Base-by-base conservation (phyloP, 2,888 invertebrate species). In the Platycheirus albimanus region DNA sequence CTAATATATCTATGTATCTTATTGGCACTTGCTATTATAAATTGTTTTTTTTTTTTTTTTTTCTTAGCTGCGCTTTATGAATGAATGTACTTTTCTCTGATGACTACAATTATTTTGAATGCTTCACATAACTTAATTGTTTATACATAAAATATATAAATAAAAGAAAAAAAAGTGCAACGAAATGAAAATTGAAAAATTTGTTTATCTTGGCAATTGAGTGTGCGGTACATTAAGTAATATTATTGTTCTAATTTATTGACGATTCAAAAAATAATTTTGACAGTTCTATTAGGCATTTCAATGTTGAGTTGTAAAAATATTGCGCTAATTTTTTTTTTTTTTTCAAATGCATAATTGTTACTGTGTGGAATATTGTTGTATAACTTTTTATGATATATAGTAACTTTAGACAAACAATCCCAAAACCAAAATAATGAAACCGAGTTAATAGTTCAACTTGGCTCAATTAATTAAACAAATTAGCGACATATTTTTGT, bases 21-120 rank as follows among this genome's bases (percentile, higher is more conserved):
- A 61, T 45, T 45, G 30, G 30, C 61, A 61, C 61, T 61, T 45
- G 17, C 30, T 20, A 13, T 41, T 41, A 54, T 0, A 36, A 5
- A 28, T 54, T 19, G 1, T 54, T 54, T 11, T 30, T 17, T 5
- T 36, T 24, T 41, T 58, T 6, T 24, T 15, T 24, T 13, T n/a
- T n/a, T n/a, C n/a, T 38, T 15, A 38, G 15, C 11, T 58, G 0
- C 5, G 28, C 17, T 30, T 61, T 61, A 45, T 61, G 61, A 61
- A 61, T 61, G 61, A 61, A 61, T 45, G 28, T 45, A 61, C 45
- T 61, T 45, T 30, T 30, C n/a, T 45, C 0, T 61, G 43, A 45
- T 45, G 30, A 61, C 45, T 76, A 69, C 69, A 69, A 54, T 69
- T 49, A 41, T 69, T 49, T 70, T 11, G 45, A 75, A 80, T 70